Evolutionary conservation across 1,140 invertebrate species (phyloP).

Genomic region (honey bee (Apis mellifera)): DNA sequence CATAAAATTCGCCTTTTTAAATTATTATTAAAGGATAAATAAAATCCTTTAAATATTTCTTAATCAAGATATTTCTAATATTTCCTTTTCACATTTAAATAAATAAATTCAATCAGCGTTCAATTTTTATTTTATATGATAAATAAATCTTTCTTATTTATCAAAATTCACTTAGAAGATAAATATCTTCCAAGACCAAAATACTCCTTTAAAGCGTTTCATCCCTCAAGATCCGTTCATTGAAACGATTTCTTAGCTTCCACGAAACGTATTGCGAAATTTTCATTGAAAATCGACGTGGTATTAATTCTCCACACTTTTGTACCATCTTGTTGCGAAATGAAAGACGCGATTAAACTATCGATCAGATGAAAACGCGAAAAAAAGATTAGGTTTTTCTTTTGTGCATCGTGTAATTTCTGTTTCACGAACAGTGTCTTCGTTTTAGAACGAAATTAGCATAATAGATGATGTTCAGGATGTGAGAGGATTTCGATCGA

Average conservation of each 20-base stretch:
- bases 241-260: background rate
- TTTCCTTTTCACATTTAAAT: too few relatives aligned
- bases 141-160: background rate
- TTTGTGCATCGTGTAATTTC: background rate
- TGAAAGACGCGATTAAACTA: background rate
- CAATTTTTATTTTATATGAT: too few relatives aligned
- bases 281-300: background rate
- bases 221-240: background rate
- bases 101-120: too few relatives aligned
- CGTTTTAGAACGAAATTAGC: background rate
- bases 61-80: too few relatives aligned
- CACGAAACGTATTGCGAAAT: background rate
- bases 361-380: background rate
- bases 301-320: background rate
- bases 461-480: background rate
- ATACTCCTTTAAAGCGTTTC: background rate
- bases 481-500: background rate
- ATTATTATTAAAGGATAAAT: too few relatives aligned
- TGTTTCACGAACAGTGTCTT: background rate
- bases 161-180: background rate
- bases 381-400: background rate
- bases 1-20: too few relatives aligned
- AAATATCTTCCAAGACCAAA: background rate
- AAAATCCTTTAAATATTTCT: too few relatives aligned
- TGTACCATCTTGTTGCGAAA: background rate